Base-by-base conservation (phyloP, 2,113 vertebrate genomes). In the Larimichthys crocea region DNA sequence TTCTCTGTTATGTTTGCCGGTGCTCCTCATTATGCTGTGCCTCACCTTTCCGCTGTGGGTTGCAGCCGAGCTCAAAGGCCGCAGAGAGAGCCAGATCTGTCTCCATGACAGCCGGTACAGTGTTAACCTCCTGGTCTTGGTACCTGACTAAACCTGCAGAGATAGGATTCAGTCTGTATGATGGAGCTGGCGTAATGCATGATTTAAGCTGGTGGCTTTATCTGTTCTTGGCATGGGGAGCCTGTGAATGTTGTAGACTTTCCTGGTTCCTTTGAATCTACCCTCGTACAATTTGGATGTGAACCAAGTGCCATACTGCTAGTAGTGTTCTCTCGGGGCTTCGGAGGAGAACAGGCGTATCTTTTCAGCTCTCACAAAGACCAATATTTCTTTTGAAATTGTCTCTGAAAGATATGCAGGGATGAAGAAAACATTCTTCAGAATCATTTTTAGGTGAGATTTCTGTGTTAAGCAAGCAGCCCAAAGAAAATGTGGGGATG, bases 211-310 rank as follows among this genome's bases (percentile, higher is more conserved):
- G 46, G 68, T 53, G 86, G 62, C 74, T 85, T 77, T 75, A 69
- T 84, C 59, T 20, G 62, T 73, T 76, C 57, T 76, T 65, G 76
- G 74, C 76, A 0, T 26, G 0, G 19, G 46, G 40, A 76, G 60
- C 57, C 50, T 69, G 82, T 79, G 89, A 83, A 82, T 87, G 82
- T 74, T 82, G 80, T n/a, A 52, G 77, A 82, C 77, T 79, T 84
- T 86, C 69, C 66, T 10, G 10, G 49, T 61, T 84, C 60, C 60
- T 82, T 88, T 85, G 65, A 88, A 84, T 87, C 69, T 3, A 3
- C 10, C 24, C 74, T 90, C 85, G 76, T 82, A 35, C 83, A 80
- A 88, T 85, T 76, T 87, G 80, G 74, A 82, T 77, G 64, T 16
- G 44, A 79, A 84, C 83, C 86, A 86, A 82, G 64, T 48, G 60